Evolutionary conservation across 2,113 vertebrate species (phyloP).

Genomic region (Ictalurus furcatus): DNA sequence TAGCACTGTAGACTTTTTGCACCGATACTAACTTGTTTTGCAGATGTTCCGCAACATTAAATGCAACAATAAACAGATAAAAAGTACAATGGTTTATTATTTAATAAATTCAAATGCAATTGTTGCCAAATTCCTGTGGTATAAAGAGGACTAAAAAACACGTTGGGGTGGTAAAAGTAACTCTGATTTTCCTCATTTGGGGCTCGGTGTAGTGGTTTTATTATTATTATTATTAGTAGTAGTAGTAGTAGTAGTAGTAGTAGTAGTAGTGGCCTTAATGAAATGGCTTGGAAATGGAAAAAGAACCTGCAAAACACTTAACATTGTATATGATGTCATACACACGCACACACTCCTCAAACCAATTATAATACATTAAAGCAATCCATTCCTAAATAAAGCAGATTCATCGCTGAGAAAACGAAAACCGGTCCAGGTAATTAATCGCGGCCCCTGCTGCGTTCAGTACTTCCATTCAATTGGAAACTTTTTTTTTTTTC

Average conservation of each 20-base stretch:
- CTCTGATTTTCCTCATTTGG: background rate
- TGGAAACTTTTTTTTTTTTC: background rate
- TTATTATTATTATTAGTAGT: too few relatives aligned
- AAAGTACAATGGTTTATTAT: background rate
- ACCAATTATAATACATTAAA: background rate
- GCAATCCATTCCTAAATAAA: background rate
- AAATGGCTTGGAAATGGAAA: background rate
- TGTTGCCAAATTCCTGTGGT: background rate
- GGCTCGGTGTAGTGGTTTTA: background rate
- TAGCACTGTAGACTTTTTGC: background rate
- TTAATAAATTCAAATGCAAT: background rate
- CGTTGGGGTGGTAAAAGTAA: background rate
- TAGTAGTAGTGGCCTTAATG: background rate
- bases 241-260: background rate
- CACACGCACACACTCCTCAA: background rate
- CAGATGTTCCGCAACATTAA: background rate
- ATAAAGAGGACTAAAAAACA: background rate
- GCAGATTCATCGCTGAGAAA: background rate
- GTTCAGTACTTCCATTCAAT: background rate
- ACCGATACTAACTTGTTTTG: background rate
- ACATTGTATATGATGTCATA: background rate
- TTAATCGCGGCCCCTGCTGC: background rate
- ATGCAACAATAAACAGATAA: background rate
- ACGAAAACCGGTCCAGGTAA: background rate
- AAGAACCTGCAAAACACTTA: background rate